A percentile compares a stretch with the other conserved stretches of the same genome.
These are phyloP conservation scores for Forbesichthys agassizii DNA, from an alignment of 2,113 vertebrate species.

Conservation along the genomic window DNA sequence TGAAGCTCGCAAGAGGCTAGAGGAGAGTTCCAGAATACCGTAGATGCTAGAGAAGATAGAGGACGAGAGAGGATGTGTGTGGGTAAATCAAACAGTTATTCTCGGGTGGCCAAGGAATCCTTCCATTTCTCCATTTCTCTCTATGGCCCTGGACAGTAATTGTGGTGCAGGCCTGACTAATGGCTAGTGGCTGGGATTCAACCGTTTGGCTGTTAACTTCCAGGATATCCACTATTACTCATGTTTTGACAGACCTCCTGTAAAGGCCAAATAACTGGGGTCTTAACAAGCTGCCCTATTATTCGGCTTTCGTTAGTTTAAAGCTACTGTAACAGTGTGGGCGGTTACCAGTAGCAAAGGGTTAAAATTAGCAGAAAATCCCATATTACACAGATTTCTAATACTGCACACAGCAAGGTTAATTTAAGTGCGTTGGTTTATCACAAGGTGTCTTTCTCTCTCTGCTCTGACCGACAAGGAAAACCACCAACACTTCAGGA, in stretches of 20 bases:
- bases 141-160: constrained; percentile 28
- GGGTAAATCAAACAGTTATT: constrained; percentile 43
- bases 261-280: constrained; percentile 30
- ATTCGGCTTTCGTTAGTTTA: constrained; percentile 45
- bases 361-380: constrained; percentile 42
- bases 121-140: constrained; percentile 30
- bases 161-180: constrained; percentile 44
- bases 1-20: not conserved
- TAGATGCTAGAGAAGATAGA: not conserved
- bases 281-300: constrained; percentile 33
- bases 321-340: constrained; percentile 37
- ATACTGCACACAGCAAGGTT: constrained; percentile 30
- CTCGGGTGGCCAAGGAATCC: constrained; percentile 17
- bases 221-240: constrained; percentile 66
- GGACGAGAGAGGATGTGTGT: not conserved
- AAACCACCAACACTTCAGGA: constrained; percentile 82
- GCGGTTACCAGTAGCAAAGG: constrained; percentile 29
- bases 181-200: constrained; percentile 46
- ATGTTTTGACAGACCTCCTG: constrained; percentile 49
- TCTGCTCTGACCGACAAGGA: constrained; percentile 67
- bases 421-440: constrained; percentile 47
- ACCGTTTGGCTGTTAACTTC: constrained; percentile 54
- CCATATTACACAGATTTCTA: constrained; percentile 42
- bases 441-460: constrained; percentile 69
- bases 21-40: not conserved